Conservation (phyloP, 1,140 invertebrate genomes). For the Drosophila ohnishii region DNA sequence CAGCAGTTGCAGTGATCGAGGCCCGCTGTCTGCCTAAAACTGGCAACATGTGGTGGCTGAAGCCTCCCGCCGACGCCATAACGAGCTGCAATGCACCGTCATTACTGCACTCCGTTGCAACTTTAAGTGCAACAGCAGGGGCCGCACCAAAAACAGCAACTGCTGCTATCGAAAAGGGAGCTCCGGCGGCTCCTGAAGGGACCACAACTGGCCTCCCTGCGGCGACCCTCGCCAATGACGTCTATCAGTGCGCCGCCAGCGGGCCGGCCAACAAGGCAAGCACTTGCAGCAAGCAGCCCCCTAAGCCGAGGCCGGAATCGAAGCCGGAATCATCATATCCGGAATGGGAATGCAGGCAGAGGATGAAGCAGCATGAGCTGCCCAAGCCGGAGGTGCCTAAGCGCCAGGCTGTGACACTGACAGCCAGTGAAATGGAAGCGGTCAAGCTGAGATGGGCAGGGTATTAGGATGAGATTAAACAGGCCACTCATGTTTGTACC, state of each 20-base stretch:
- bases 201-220: conserved; percentile 9
- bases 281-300: conserved; percentile 16
- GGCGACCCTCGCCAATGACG: conserved; percentile 38
- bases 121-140: background rate
- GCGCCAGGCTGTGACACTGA: conserved; percentile 10
- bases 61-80: background rate
- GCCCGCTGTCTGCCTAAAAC: conserved; percentile 30
- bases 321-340: conserved; percentile 25
- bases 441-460: background rate
- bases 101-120: conserved; percentile 12
- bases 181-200: background rate
- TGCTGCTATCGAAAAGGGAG: conserved; percentile 10
- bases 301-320: conserved; percentile 9
- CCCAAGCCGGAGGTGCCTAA: conserved; percentile 13
- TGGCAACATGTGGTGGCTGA: conserved; percentile 58
- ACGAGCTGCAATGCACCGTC: conserved; percentile 41
- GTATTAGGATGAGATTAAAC: background rate
- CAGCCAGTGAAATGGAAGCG: conserved; percentile 5
- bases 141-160: background rate
- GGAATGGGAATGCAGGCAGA: background rate
- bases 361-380: background rate
- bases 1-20: conserved; percentile 6
- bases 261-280: conserved; percentile 6
- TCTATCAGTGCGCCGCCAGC: conserved; percentile 54
- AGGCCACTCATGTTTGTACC: background rate